These are phyloP conservation scores for Tachysurus vachellii DNA, from an alignment of 2,113 vertebrate species.

Conservation along the genomic window DNA sequence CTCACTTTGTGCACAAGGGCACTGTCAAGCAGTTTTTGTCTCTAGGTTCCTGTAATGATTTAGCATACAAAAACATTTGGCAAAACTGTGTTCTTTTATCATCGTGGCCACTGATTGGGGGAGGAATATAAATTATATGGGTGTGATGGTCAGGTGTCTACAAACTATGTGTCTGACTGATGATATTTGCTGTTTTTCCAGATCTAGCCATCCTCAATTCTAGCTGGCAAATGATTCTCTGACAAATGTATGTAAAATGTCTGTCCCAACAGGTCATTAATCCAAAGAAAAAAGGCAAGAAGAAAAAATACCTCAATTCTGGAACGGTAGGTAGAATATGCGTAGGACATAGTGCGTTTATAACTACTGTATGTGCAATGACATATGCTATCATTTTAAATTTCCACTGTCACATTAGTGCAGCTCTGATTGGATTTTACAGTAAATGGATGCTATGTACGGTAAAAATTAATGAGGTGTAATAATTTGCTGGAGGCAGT, in stretches of 20 bases:
- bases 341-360: background rate
- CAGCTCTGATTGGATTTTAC: slow-evolving; percentile 17
- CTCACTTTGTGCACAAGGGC: too few relatives aligned
- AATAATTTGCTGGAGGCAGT: background rate
- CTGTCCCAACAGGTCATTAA: slow-evolving; percentile 85
- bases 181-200: background rate
- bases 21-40: too few relatives aligned
- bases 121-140: background rate
- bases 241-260: slow-evolving; percentile 38
- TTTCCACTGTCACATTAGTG: slow-evolving; percentile 10
- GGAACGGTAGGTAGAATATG: slow-evolving; percentile 85
- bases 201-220: background rate
- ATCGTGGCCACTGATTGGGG: background rate
- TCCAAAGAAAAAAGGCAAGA: slow-evolving; percentile 95
- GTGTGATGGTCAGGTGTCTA: background rate
- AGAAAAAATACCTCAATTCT: slow-evolving; percentile 98
- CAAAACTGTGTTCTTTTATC: background rate
- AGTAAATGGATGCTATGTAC: slow-evolving; percentile 8
- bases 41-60: background rate
- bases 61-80: background rate
- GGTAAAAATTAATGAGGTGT: slow-evolving; percentile 28
- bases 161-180: background rate
- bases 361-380: background rate
- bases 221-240: background rate
- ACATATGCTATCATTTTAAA: background rate